A percentile compares a stretch with the other conserved stretches of the same genome.
Conservation (phyloP, 1,140 invertebrate genomes). For the Ceratosolen solmsi region DNA sequence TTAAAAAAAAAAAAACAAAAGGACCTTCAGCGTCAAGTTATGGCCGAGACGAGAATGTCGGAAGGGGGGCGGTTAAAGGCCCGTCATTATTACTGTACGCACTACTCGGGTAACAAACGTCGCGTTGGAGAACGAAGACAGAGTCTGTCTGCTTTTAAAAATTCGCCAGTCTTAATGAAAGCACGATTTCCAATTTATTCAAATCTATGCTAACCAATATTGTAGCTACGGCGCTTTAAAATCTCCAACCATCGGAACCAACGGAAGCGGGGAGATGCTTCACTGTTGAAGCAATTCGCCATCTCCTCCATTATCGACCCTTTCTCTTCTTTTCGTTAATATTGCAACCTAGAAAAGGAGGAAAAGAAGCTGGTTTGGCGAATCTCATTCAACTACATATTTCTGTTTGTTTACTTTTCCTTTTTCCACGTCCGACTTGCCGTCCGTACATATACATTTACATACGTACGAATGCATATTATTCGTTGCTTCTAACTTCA, state of each 20-base stretch:
- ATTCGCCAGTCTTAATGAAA: conserved; percentile 61
- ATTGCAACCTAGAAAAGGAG: neutral
- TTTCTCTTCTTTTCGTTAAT: conserved; percentile 47
- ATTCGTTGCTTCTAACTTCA: too few species aligned
- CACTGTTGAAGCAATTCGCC: conserved; percentile 49
- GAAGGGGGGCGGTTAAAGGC: conserved; percentile 11
- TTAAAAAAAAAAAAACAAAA: conserved; percentile 48
- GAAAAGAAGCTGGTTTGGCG: neutral
- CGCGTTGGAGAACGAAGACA: too few species aligned
- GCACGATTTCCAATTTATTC: conserved; percentile 62
- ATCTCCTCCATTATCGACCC: conserved; percentile 53
- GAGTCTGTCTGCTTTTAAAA: conserved; percentile 53
- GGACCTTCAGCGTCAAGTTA: neutral
- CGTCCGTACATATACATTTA: neutral
- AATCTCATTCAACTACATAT: neutral
- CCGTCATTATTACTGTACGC: conserved; percentile 9
- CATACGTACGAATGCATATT: neutral
- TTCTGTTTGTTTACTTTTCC: conserved; percentile 16
- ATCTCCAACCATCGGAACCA: conserved; percentile 52
- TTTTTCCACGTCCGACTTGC: neutral
- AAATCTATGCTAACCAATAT: conserved; percentile 65
- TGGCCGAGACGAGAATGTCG: neutral
- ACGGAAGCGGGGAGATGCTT: conserved; percentile 57
- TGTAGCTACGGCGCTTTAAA: conserved; percentile 56
- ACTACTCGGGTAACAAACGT: neutral